These are phyloP conservation scores for Rhodophaea formosa DNA, from an alignment of 2,888 invertebrate species.

Conservation along the genomic window DNA sequence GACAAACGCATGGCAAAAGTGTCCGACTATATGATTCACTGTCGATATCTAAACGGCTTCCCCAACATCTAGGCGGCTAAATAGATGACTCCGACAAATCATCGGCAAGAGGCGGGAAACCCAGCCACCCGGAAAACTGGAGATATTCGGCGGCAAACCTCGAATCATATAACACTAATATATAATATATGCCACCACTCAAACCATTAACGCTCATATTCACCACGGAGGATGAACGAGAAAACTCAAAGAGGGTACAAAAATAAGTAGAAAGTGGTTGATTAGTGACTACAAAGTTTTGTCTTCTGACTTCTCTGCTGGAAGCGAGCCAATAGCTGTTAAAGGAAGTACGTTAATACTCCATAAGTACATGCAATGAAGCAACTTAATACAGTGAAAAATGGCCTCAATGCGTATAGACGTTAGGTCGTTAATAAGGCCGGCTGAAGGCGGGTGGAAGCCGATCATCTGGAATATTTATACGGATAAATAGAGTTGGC, in stretches of 20 bases:
- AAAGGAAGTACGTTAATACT: slow-evolving; percentile 47
- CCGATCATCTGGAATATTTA: slow-evolving; percentile 27
- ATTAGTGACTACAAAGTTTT: slow-evolving; percentile 59
- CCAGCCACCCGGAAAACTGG: not conserved
- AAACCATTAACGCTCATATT: slow-evolving; percentile 41
- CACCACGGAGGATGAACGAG: slow-evolving; percentile 21
- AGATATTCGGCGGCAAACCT: slow-evolving; percentile 3
- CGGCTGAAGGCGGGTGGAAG: not conserved
- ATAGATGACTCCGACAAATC: not conserved
- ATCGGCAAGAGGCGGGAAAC: not conserved
- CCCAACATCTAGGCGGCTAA: not conserved
- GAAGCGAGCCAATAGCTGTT: slow-evolving; percentile 48
- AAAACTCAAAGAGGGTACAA: slow-evolving; percentile 23
- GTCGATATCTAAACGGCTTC: not conserved
- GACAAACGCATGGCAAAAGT: too few species aligned
- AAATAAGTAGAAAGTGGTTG: slow-evolving; percentile 46
- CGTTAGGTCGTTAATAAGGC: slow-evolving; percentile 15
- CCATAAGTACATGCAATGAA: slow-evolving; percentile 43
- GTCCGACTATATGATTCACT: too few species aligned
- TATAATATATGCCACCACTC: slow-evolving; percentile 25
- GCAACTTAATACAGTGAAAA: slow-evolving; percentile 30
- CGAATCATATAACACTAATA: slow-evolving; percentile 5
- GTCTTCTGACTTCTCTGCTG: slow-evolving; percentile 41
- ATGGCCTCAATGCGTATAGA: slow-evolving; percentile 16
- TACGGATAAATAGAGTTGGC: slow-evolving; percentile 25